A percentile compares a stretch with the other conserved stretches of the same genome.
Conservation (phyloP, 2,888 invertebrate genomes). For the Apodemia zela region DNA sequence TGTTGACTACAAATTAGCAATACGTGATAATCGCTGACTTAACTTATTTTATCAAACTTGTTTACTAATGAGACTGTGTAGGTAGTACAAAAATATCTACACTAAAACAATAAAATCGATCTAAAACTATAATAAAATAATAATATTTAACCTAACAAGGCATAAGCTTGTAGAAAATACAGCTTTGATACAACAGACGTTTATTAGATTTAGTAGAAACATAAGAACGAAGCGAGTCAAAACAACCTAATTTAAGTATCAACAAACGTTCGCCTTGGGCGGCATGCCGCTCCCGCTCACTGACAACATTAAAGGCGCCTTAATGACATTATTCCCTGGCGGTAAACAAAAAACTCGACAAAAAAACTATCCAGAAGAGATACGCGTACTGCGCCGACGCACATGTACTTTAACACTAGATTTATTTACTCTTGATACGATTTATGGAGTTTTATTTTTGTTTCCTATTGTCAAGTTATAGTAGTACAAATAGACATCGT, state of each 20-base stretch:
- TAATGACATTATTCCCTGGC: slow-evolving; percentile 78
- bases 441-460: slow-evolving; percentile 17
- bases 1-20: too few relatives aligned
- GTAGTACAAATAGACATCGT: not conserved
- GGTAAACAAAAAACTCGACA: slow-evolving; percentile 69
- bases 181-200: slow-evolving; percentile 63
- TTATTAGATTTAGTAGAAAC: slow-evolving; percentile 79
- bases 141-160: not conserved
- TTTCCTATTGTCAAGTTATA: slow-evolving; percentile 18
- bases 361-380: slow-evolving; percentile 69
- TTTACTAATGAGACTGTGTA: too few relatives aligned
- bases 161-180: slow-evolving; percentile 42
- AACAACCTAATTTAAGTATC: slow-evolving; percentile 80
- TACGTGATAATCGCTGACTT: too few relatives aligned
- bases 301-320: slow-evolving; percentile 80
- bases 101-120: too few relatives aligned
- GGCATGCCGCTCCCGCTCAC: slow-evolving; percentile 65
- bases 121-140: not conserved
- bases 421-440: slow-evolving; percentile 11
- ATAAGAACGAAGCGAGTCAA: slow-evolving; percentile 79
- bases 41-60: too few relatives aligned
- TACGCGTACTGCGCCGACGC: slow-evolving; percentile 47
- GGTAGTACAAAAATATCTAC: too few relatives aligned
- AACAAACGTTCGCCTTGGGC: slow-evolving; percentile 79
- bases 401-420: slow-evolving; percentile 30